Evolutionary conservation across 2,888 invertebrate species (phyloP).

Genomic region (Caenorhabditis afra): DNA sequence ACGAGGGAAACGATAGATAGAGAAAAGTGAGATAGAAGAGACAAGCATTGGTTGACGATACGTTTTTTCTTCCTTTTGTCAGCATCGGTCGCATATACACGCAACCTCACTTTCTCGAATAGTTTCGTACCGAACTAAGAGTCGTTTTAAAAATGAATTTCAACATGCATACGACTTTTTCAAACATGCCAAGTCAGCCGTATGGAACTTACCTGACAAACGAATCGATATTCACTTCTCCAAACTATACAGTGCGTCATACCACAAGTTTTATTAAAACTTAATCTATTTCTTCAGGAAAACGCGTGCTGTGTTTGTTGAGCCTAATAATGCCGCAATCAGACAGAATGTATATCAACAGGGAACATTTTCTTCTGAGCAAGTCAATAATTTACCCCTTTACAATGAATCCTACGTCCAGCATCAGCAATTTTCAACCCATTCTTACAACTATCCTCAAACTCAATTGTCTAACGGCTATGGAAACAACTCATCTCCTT

Average conservation of each 20-base stretch:
- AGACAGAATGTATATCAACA: conserved; percentile 39
- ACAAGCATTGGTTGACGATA: no score
- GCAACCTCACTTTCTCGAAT: background rate
- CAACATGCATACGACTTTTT: conserved; percentile 6
- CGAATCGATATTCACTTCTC: conserved; percentile 45
- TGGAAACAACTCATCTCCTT: background rate
- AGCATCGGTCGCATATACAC: conserved; percentile 1
- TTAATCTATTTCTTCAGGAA: conserved; percentile 59
- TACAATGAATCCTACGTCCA: conserved; percentile 17
- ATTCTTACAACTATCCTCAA: conserved; percentile 16
- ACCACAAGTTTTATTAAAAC: background rate
- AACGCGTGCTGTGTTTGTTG: conserved; percentile 79
- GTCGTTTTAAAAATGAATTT: conserved; percentile 38
- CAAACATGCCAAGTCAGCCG: background rate
- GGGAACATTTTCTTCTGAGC: background rate
- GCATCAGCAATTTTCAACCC: conserved; percentile 4
- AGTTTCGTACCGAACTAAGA: background rate
- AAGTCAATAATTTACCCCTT: conserved; percentile 15
- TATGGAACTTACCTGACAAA: conserved; percentile 9
- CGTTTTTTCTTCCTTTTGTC: background rate
- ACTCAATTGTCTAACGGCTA: conserved; percentile 7
- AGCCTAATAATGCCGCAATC: conserved; percentile 66
- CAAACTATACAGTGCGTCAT: conserved; percentile 67
- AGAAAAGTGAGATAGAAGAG: no score
- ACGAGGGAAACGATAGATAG: no score